phyloP scores from a whole-genome alignment of 2,888 invertebrate genomes.

The Aphidius colemani region DNA sequence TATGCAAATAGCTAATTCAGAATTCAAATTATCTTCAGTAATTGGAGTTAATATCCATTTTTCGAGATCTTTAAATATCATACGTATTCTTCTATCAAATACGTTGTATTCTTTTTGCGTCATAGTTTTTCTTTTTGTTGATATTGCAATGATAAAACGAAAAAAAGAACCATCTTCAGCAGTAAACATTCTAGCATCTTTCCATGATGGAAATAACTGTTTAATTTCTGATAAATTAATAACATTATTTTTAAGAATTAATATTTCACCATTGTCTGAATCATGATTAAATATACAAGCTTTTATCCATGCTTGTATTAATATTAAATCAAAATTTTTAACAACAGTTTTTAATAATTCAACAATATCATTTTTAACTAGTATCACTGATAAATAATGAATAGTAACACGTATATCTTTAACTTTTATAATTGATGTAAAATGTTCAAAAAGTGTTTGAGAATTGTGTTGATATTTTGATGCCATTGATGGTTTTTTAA shows the following conservation, averaged over 20 bases:
- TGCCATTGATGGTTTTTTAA: constrained; percentile 45
- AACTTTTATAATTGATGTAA: constrained; percentile 49
- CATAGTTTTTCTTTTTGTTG: constrained; percentile 41
- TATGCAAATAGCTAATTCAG: constrained; percentile 47
- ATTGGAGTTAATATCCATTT: constrained; percentile 52
- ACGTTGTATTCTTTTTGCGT: constrained; percentile 39
- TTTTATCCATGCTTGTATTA: constrained; percentile 55
- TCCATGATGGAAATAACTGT: constrained; percentile 41
- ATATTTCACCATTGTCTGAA: constrained; percentile 39
- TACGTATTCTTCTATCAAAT: constrained; percentile 44
- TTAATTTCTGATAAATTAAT: constrained; percentile 43
- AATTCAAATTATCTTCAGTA: constrained; percentile 49
- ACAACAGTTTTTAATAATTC: constrained; percentile 43
- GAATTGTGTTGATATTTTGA: constrained; percentile 50
- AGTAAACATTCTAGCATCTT: constrained; percentile 43
- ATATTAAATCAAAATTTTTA: constrained; percentile 45
- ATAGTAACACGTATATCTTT: constrained; percentile 53
- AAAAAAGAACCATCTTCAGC: constrained; percentile 46
- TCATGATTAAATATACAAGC: constrained; percentile 47
- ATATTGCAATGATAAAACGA: constrained; percentile 44
- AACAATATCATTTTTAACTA: constrained; percentile 38
- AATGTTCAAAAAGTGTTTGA: constrained; percentile 51
- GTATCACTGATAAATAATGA: constrained; percentile 45
- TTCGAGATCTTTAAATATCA: constrained; percentile 51
- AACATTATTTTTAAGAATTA: constrained; percentile 44